A percentile compares a stretch with the other conserved stretches of the same genome.
Conservation (phyloP, 2,888 invertebrate species). For the Fragum sueziense region DNA sequence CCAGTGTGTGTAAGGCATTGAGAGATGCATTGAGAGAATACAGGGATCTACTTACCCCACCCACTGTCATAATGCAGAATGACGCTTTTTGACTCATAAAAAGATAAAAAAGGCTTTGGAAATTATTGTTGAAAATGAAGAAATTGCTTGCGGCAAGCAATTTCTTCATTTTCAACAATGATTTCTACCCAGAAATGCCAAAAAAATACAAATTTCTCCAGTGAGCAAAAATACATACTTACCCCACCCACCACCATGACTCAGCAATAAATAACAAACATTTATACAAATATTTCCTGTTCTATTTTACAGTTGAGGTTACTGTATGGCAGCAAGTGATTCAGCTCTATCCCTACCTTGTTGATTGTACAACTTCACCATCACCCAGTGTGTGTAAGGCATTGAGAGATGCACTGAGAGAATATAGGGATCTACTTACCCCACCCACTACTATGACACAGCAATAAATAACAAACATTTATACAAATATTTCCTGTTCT, state of each 20-base stretch:
- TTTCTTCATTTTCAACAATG: too few relatives aligned
- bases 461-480: too few relatives aligned
- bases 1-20: constrained; percentile 90
- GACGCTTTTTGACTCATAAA: too few relatives aligned
- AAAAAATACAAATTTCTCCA: constrained; percentile 93
- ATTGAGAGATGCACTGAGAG: constrained; percentile 91
- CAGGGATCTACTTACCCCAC: constrained; percentile 80
- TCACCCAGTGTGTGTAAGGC: constrained; percentile 91
- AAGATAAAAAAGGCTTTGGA: too few relatives aligned
- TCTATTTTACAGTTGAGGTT: constrained; percentile 88
- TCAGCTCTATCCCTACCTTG: constrained; percentile 87
- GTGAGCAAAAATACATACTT: constrained; percentile 87
- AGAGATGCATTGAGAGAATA: constrained; percentile 94
- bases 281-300: too few relatives aligned
- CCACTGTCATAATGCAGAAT: constrained; percentile 48
- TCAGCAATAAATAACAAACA: constrained; percentile 9
- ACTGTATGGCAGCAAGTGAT: constrained; percentile 95
- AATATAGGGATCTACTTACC: constrained; percentile 85
- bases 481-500: too few relatives aligned
- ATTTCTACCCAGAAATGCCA: too few relatives aligned
- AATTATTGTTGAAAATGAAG: too few relatives aligned
- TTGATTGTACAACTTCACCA: constrained; percentile 91
- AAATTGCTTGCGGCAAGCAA: too few relatives aligned
- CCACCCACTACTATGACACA: too few relatives aligned
- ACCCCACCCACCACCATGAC: constrained; percentile 66